A percentile compares a stretch with the other conserved stretches of the same genome.
Conservation (phyloP, 2,888 invertebrate genomes). For the Yponomeuta cagnagella region DNA sequence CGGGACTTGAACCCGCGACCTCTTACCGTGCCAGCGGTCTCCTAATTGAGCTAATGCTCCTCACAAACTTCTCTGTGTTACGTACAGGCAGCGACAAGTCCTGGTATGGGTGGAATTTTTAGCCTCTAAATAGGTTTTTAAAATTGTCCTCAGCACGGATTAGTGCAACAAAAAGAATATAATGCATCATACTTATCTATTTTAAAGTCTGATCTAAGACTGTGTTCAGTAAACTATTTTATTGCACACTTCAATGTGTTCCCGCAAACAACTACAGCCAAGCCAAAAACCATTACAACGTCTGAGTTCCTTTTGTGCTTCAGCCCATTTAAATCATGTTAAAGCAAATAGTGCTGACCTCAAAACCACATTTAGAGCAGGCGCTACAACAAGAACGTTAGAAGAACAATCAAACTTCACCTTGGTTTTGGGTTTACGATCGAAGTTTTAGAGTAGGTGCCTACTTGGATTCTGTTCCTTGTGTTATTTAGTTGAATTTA, state of each 20-base stretch:
- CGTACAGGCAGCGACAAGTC: too few relatives aligned
- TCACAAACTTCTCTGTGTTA: too few relatives aligned
- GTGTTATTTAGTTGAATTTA: not conserved
- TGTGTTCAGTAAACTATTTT: not conserved
- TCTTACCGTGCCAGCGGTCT: too few relatives aligned
- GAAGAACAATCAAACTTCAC: conserved; percentile 59
- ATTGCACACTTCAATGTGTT: not conserved
- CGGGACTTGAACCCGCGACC: too few relatives aligned
- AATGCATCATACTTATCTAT: too few relatives aligned
- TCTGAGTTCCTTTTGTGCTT: conserved; percentile 43
- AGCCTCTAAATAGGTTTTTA: too few relatives aligned
- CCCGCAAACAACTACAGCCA: not conserved
- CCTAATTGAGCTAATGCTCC: too few relatives aligned
- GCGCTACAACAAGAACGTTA: conserved; percentile 29
- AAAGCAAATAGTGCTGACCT: conserved; percentile 52
- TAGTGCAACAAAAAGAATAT: too few relatives aligned
- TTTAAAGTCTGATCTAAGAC: too few relatives aligned
- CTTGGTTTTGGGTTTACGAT: conserved; percentile 27
- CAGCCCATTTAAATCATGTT: conserved; percentile 53
- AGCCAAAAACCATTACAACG: conserved; percentile 27
- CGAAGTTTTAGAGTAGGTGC: not conserved
- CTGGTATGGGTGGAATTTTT: too few relatives aligned
- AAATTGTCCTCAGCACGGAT: too few relatives aligned
- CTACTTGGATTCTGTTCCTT: not conserved
- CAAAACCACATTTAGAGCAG: conserved; percentile 50